Evolutionary conservation across 2,113 vertebrate species (phyloP).

Genomic region (Epinephelus cyanopodus): DNA sequence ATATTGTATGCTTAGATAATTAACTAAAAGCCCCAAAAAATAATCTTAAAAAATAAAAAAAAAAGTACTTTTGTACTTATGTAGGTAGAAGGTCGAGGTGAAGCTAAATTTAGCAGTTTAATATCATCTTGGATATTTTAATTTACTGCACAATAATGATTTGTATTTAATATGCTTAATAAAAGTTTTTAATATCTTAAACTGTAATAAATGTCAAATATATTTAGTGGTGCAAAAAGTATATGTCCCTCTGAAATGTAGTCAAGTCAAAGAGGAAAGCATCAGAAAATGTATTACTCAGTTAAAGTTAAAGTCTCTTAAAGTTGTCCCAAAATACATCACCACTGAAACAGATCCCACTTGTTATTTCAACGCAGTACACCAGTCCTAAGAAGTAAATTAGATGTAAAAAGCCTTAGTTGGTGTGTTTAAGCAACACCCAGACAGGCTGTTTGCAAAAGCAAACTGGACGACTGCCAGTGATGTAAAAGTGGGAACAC

Average conservation of each 20-base stretch:
- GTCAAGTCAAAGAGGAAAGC: not conserved
- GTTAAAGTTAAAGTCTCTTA: not conserved
- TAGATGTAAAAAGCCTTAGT: not conserved
- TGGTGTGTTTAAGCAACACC: not conserved
- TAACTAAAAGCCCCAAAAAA: too few relatives aligned
- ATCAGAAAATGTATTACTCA: not conserved
- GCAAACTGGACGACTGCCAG: slow-evolving; percentile 1
- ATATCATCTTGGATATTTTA: not conserved
- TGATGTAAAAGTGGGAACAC: not conserved
- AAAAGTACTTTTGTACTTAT: too few relatives aligned
- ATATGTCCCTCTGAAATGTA: not conserved
- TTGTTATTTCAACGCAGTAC: not conserved
- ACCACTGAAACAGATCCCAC: not conserved
- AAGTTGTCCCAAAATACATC: not conserved
- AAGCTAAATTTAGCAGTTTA: not conserved
- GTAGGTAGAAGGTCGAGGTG: too few relatives aligned
- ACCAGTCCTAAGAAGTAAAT: not conserved
- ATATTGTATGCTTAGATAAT: too few relatives aligned
- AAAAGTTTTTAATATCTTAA: too few relatives aligned
- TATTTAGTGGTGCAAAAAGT: not conserved
- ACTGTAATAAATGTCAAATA: not conserved
- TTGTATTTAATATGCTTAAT: too few relatives aligned
- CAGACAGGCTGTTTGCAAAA: not conserved
- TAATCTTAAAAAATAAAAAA: too few relatives aligned
- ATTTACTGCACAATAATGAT: not conserved